phyloP scores from a whole-genome alignment of 2,113 vertebrate species.

The Rhinolophus ferrumequinum region DNA sequence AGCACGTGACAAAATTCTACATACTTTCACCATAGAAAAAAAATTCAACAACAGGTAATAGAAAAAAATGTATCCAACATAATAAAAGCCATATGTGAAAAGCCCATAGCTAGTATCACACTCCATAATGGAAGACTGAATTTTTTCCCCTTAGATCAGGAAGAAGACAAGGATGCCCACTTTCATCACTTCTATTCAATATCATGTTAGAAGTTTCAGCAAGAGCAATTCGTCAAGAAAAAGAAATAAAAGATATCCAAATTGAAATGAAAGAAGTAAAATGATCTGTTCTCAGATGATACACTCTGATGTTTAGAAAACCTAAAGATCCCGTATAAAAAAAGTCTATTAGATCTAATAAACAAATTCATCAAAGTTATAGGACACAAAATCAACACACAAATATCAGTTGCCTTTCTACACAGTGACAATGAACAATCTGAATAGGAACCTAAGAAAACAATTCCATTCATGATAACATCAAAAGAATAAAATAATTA shows the following conservation, averaged over 20 bases:
- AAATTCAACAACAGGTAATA: background rate
- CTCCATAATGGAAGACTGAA: background rate
- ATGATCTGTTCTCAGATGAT: background rate
- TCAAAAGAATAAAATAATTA: background rate
- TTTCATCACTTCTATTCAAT: background rate
- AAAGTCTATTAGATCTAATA: background rate
- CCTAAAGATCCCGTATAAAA: background rate
- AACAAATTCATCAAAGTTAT: background rate
- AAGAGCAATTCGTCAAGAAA: background rate
- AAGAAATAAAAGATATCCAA: background rate
- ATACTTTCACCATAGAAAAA: background rate
- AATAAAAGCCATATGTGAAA: background rate
- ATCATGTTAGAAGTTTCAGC: background rate
- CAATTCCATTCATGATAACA: background rate
- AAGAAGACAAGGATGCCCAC: background rate
- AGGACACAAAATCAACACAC: background rate
- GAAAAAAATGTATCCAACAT: background rate
- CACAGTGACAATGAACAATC: background rate
- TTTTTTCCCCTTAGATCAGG: background rate
- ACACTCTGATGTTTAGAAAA: background rate
- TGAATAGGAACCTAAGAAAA: background rate
- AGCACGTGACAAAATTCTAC: background rate
- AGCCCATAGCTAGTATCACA: background rate
- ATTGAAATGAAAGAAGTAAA: background rate
- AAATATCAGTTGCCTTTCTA: background rate